phyloP scores from a whole-genome alignment of 2,113 vertebrate species.

The Phylloscopus trochiloides region DNA sequence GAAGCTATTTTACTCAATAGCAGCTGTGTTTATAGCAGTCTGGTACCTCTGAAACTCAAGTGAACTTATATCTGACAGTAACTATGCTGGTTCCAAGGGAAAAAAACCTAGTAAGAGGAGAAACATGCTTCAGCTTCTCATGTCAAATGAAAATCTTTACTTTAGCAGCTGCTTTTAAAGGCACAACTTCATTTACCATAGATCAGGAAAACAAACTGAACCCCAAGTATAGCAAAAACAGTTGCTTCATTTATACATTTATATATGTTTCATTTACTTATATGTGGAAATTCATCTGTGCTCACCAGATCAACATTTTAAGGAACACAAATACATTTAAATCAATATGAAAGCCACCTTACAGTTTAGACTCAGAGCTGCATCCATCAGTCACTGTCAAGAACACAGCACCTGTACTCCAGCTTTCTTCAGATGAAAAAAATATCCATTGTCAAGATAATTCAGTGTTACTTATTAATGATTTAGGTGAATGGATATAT shows the following conservation, averaged over 20 bases:
- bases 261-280: not conserved
- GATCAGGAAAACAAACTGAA: not conserved
- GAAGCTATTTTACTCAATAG: conserved; percentile 21
- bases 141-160: not conserved
- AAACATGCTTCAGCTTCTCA: not conserved
- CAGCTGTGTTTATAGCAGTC: conserved; percentile 59
- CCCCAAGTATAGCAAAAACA: not conserved
- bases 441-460: not conserved
- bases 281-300: not conserved
- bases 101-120: not conserved
- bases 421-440: not conserved
- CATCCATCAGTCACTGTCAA: not conserved
- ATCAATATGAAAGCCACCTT: not conserved
- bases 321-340: not conserved
- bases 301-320: not conserved
- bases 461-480: not conserved
- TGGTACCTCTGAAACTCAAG: conserved; percentile 42
- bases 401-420: not conserved
- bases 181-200: not conserved
- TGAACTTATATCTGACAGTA: conserved; percentile 4
- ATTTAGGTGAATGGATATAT: not conserved
- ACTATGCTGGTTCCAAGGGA: not conserved
- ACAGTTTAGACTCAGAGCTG: not conserved
- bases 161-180: conserved; percentile 31
- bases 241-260: not conserved